Conservation (phyloP, 2,113 vertebrate genomes). For the Heteronetta atricapilla region DNA sequence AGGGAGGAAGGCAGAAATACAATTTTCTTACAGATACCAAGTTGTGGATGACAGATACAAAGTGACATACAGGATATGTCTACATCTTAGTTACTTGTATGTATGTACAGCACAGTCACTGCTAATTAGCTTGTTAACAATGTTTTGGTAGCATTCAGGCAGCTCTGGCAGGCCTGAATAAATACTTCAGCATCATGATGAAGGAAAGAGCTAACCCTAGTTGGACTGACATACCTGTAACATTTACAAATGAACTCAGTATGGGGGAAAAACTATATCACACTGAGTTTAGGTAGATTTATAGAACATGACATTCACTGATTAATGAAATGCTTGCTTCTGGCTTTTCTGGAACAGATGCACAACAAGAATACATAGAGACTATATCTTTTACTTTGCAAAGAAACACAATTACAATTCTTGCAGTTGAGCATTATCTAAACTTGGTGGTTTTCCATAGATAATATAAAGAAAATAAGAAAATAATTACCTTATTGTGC, state of each 20-base stretch:
- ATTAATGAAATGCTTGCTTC: constrained; percentile 32
- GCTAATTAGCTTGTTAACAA: background rate
- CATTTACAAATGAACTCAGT: constrained; percentile 45
- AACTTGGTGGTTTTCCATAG: background rate
- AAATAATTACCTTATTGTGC: background rate
- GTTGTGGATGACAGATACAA: background rate
- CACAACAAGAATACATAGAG: background rate
- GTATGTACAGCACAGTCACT: background rate
- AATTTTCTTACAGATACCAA: constrained; percentile 1
- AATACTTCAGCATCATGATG: background rate
- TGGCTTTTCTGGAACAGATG: constrained; percentile 12
- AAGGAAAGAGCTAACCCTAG: background rate
- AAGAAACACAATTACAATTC: constrained; percentile 5
- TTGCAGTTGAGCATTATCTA: background rate
- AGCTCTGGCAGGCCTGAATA: background rate
- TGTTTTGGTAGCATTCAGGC: background rate
- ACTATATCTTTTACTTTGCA: background rate
- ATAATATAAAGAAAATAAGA: background rate
- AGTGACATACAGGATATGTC: background rate
- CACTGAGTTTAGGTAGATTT: constrained; percentile 48
- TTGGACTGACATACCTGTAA: background rate
- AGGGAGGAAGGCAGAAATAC: background rate
- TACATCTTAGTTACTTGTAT: background rate
- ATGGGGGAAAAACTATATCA: constrained; percentile 44
- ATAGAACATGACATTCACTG: constrained; percentile 44